Percentiles rank a stretch among this genome's conserved stretches.
Conservation (phyloP, 2,888 invertebrate genomes). For the Sesia apiformis region DNA sequence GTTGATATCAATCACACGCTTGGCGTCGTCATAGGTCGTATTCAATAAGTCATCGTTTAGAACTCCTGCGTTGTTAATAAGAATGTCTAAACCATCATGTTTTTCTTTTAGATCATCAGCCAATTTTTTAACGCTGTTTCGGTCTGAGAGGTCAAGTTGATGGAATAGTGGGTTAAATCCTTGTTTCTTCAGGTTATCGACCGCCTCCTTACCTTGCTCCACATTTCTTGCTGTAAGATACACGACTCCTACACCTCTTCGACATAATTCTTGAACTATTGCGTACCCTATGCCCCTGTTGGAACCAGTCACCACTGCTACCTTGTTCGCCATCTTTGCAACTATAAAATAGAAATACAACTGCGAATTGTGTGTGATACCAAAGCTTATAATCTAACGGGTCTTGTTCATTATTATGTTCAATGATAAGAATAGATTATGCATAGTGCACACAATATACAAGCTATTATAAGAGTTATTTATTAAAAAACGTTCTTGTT, state of each 20-base stretch:
- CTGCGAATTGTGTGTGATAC: too few species aligned
- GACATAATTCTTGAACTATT: slow-evolving; percentile 7
- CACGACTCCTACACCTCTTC: slow-evolving; percentile 5
- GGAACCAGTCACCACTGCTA: slow-evolving; percentile 8
- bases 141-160: slow-evolving; percentile 8
- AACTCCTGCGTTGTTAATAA: slow-evolving; percentile 10
- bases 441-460: too few species aligned
- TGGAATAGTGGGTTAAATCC: slow-evolving; percentile 6
- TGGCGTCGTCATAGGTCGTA: slow-evolving; percentile 8
- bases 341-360: too few species aligned
- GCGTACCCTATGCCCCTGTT: slow-evolving; percentile 10
- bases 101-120: slow-evolving; percentile 6
- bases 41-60: slow-evolving; percentile 1
- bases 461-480: too few species aligned
- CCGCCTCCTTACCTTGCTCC: slow-evolving; percentile 6
- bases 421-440: too few species aligned
- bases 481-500: too few species aligned
- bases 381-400: too few species aligned
- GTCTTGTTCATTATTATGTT: too few species aligned
- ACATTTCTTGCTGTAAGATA: slow-evolving; percentile 7
- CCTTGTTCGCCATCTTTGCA: slow-evolving; percentile 6
- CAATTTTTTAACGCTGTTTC: slow-evolving; percentile 5
- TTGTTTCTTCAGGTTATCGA: slow-evolving; percentile 7
- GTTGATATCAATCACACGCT: slow-evolving; percentile 6
- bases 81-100: slow-evolving; percentile 9